Conservation (phyloP, 2,113 vertebrate genomes). For the Rhinolophus sinicus region DNA sequence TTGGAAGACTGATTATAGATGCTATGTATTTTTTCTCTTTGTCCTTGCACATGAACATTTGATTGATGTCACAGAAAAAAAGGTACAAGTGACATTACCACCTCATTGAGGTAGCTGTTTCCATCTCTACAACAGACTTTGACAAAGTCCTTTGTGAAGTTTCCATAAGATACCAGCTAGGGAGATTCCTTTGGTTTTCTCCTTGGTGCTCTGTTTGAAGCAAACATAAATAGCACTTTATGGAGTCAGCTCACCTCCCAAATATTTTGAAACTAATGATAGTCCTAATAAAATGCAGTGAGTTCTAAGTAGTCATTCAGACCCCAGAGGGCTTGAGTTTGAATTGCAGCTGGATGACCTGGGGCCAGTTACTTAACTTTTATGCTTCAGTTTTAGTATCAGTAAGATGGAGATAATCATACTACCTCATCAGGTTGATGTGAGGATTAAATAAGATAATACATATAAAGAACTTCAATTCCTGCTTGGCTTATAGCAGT, state of each 20-base stretch:
- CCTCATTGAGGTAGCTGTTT: background rate
- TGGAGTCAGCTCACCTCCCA: background rate
- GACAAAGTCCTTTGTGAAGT: background rate
- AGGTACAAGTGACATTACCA: background rate
- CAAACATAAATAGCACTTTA: background rate
- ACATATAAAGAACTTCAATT: background rate
- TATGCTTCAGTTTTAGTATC: background rate
- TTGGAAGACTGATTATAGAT: constrained; percentile 27
- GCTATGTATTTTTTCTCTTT: background rate
- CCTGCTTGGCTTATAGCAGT: background rate
- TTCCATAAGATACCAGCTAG: background rate
- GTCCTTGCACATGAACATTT: background rate
- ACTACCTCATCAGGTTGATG: background rate
- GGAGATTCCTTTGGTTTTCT: background rate
- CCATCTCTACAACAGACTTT: background rate
- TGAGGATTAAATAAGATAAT: background rate
- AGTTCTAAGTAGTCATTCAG: background rate
- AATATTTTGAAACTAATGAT: constrained; percentile 6
- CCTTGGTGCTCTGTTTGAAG: background rate
- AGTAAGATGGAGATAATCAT: background rate
- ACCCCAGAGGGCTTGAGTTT: background rate
- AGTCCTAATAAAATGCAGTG: background rate
- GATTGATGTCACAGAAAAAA: background rate
- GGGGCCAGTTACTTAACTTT: background rate
- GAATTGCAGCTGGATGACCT: background rate